These are phyloP conservation scores for Crotalus horridus DNA, from an alignment of 2,113 vertebrate species.

Conservation along the genomic window DNA sequence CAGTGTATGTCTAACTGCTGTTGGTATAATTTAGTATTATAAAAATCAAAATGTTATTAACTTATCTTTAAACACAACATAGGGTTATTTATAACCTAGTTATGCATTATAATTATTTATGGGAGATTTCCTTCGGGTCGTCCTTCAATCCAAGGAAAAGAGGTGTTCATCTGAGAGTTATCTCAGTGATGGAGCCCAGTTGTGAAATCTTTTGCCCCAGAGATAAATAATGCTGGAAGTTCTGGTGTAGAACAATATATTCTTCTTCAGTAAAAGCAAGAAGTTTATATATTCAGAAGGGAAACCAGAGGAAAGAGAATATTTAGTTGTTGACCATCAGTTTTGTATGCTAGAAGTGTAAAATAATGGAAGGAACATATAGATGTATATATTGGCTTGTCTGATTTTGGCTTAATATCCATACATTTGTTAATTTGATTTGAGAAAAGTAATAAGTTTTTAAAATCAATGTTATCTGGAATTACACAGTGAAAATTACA, in stretches of 20 bases:
- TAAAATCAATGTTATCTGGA: background rate
- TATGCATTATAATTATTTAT: background rate
- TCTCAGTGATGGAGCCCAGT: background rate
- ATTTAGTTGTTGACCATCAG: background rate
- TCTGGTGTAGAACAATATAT: background rate
- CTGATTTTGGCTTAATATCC: background rate
- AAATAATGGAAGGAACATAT: background rate
- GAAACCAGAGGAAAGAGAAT: background rate
- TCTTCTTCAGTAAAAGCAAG: background rate
- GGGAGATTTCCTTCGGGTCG: background rate
- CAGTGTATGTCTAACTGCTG: background rate
- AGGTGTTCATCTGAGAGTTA: background rate
- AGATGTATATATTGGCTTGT: background rate
- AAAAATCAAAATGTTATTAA: background rate
- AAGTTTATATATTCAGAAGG: background rate
- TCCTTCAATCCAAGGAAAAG: background rate
- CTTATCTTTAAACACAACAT: background rate
- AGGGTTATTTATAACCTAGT: background rate
- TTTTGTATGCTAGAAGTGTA: background rate
- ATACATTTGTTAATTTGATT: background rate
- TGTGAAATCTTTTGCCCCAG: background rate
- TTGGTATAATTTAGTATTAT: background rate
- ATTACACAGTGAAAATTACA: background rate
- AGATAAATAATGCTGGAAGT: background rate
- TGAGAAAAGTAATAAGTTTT: background rate